Evolutionary conservation across 1,140 invertebrate species (phyloP), one percentile per base, ranked within the genome.

Genomic region (Conus betulinus): DNA sequence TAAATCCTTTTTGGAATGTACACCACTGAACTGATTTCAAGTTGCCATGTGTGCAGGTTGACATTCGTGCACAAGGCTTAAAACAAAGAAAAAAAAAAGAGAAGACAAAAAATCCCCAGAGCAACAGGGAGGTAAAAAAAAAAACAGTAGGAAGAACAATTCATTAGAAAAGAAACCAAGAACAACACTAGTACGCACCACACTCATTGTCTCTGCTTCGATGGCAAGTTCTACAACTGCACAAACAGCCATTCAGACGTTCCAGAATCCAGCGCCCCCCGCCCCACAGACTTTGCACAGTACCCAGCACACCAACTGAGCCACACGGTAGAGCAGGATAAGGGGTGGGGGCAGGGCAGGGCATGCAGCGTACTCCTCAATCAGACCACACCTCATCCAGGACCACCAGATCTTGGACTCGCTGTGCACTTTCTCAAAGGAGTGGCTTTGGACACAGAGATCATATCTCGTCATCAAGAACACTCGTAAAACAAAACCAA

Each of bases 321-420:
- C 51, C 23, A 55, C 13, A 55, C 85, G 83, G 51, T 86, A 60
- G 27, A 95, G 55, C 0, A 95, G 74, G 51, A 93, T 93, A 27
- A 95, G 90, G 52, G 95, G 95, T 27, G 94, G 94, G n/a, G 93
- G 91, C 52, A 95, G 87, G 5, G 89, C 88, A 6, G 95, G 94
- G 85, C 93, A 89, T 6, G 92, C 83, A 85, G 93, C 93, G 89
- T 95, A 96, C 87, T 96, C 95, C 20, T 90, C 71, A 87, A 95
- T 92, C 52, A 92, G 86, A 76, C 90, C 88, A 60, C 89, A 91
- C 83, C 90, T 39, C 86, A 90, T 84, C 53, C 90, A 92, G 51
- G 90, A 88, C 91, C 92, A 93, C 76, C 91, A 91, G 52, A 85
- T 86, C 81, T 91, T 89, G 15, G 93, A 90, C 63, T 92, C 91